A percentile compares a stretch with the other conserved stretches of the same genome.
These are phyloP conservation scores for Chrysolina haemoptera DNA, from an alignment of 2,888 invertebrate genomes.

Conservation along the genomic window DNA sequence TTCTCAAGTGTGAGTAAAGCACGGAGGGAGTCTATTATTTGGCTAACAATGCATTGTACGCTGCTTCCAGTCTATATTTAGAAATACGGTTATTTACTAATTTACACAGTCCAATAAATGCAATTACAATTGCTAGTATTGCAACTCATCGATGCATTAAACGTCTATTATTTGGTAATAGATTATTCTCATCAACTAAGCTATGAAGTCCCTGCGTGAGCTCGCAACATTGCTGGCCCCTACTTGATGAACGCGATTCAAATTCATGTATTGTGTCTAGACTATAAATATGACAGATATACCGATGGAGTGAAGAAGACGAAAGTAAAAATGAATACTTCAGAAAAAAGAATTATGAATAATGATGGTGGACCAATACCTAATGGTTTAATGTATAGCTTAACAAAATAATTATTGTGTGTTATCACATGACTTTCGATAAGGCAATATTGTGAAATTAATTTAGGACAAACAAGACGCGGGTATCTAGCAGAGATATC, in stretches of 20 bases:
- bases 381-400: no score
- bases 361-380: no score
- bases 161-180: conserved; percentile 54
- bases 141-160: conserved; percentile 61
- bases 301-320: background rate
- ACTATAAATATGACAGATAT: background rate
- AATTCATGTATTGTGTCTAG: conserved; percentile 20
- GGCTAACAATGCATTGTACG: conserved; percentile 63
- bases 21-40: conserved; percentile 63
- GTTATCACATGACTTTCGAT: no score
- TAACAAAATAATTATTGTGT: no score
- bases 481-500: no score
- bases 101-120: conserved; percentile 69
- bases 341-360: no score
- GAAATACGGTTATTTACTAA: conserved; percentile 69
- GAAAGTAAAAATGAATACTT: background rate
- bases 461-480: no score
- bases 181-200: conserved; percentile 45
- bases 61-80: conserved; percentile 64
- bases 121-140: conserved; percentile 67
- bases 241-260: conserved; percentile 8
- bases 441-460: no score
- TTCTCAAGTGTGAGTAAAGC: conserved; percentile 66
- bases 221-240: background rate
- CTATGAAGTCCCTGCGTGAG: conserved; percentile 28